These are phyloP conservation scores for Trinorchestia longiramus DNA, from an alignment of 1,140 invertebrate genomes.

Conservation along the genomic window DNA sequence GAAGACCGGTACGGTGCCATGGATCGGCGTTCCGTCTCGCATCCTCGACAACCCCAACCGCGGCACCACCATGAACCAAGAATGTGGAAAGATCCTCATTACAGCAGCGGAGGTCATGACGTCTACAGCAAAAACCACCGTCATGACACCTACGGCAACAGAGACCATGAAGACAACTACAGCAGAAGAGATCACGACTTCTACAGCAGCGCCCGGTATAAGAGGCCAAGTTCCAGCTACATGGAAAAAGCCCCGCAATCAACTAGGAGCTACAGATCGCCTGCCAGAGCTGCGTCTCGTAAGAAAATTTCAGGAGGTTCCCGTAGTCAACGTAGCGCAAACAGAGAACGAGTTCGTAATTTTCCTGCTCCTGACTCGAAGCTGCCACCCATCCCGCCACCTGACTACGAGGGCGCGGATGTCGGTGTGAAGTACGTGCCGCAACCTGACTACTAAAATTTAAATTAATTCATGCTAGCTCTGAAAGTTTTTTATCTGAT, in stretches of 20 bases:
- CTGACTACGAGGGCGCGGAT: conserved; percentile 36
- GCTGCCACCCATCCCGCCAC: neutral
- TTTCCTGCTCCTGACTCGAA: neutral
- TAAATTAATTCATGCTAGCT: neutral
- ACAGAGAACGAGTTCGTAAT: neutral
- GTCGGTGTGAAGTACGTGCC: neutral
- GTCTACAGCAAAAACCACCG: neutral
- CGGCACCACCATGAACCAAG: neutral
- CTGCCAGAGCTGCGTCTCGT: neutral
- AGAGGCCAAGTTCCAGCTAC: neutral
- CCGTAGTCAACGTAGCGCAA: neutral
- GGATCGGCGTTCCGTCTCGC: neutral
- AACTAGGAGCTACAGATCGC: neutral
- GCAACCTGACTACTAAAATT: neutral
- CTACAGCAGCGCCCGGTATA: neutral
- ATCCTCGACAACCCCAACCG: neutral
- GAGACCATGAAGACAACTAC: neutral
- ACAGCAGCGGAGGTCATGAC: neutral
- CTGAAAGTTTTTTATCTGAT: neutral
- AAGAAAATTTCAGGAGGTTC: neutral
- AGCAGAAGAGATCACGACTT: neutral
- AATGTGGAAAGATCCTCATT: neutral
- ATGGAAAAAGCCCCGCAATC: neutral
- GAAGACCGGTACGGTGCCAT: neutral
- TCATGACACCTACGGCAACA: neutral